Evolutionary conservation across 2,888 invertebrate species (phyloP).

Genomic region (Ophonus ardosiacus): DNA sequence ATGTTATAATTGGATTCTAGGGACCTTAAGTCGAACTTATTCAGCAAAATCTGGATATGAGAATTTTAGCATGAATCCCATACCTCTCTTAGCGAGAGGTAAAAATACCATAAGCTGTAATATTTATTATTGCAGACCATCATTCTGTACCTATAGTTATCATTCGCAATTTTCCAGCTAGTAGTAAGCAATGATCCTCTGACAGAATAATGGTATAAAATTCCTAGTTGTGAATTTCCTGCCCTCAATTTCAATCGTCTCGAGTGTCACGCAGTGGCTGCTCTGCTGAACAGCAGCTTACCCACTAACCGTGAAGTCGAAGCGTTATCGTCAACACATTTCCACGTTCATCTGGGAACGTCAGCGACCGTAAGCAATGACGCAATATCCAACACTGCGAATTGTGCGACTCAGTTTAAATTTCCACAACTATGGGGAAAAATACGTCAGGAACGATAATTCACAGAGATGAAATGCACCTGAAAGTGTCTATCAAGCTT

Average conservation of each 20-base stretch:
- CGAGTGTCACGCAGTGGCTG: background rate
- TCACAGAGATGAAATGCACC: too few species aligned
- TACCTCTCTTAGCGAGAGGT: too few species aligned
- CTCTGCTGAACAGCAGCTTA: background rate
- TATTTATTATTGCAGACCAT: too few species aligned
- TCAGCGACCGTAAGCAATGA: slow-evolving; percentile 54
- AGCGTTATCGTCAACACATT: slow-evolving; percentile 54
- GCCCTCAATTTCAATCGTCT: background rate
- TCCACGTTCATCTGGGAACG: slow-evolving; percentile 52
- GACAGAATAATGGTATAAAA: background rate
- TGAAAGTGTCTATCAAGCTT: too few species aligned
- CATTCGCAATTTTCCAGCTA: background rate
- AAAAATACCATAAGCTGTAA: too few species aligned
- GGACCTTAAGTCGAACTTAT: too few species aligned
- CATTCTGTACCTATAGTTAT: background rate
- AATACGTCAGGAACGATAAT: too few species aligned
- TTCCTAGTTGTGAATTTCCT: background rate
- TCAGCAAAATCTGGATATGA: too few species aligned
- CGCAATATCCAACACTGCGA: slow-evolving; percentile 47
- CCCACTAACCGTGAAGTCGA: slow-evolving; percentile 14
- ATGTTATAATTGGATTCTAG: too few species aligned
- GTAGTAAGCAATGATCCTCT: background rate
- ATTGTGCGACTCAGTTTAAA: background rate
- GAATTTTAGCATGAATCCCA: too few species aligned
- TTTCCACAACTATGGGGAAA: too few species aligned